phyloP scores from a whole-genome alignment of 1,140 invertebrate species.

The Oscheius sp. region DNA sequence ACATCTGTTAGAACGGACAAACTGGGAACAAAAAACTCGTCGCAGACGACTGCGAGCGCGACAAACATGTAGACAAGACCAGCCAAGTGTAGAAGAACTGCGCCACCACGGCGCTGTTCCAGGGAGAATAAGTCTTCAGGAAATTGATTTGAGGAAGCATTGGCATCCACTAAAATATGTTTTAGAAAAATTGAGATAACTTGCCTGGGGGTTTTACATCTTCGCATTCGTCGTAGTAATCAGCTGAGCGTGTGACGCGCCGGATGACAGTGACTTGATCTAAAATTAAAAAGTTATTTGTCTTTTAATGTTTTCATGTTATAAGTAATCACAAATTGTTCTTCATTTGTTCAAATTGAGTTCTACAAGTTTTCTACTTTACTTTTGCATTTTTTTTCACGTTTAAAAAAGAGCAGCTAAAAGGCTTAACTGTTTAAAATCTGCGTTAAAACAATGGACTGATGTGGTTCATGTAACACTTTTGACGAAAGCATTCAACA shows the following conservation, averaged over 20 bases:
- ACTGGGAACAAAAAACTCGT: conserved; percentile 72
- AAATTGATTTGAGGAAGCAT: conserved; percentile 47
- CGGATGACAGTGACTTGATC: too few relatives aligned
- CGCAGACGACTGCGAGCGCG: conserved; percentile 65
- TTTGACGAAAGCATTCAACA: too few relatives aligned
- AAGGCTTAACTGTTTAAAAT: too few relatives aligned
- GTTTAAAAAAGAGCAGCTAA: too few relatives aligned
- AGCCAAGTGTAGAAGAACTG: conserved; percentile 63
- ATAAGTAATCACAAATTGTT: too few relatives aligned
- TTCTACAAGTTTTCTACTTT: too few relatives aligned
- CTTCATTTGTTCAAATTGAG: too few relatives aligned
- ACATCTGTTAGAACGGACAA: conserved; percentile 86
- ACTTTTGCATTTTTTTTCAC: too few relatives aligned
- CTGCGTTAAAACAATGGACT: too few relatives aligned
- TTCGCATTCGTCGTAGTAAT: not conserved
- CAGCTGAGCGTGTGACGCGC: not conserved
- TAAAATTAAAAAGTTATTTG: too few relatives aligned
- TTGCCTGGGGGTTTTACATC: not conserved
- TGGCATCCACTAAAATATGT: not conserved
- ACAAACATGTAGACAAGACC: conserved; percentile 65
- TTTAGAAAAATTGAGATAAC: not conserved
- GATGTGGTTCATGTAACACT: too few relatives aligned
- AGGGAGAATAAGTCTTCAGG: conserved; percentile 62
- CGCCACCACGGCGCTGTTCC: conserved; percentile 61
- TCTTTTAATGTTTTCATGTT: too few relatives aligned